phyloP scores from a whole-genome alignment of 2,888 invertebrate genomes.

The Ischnus inquisitorius region DNA sequence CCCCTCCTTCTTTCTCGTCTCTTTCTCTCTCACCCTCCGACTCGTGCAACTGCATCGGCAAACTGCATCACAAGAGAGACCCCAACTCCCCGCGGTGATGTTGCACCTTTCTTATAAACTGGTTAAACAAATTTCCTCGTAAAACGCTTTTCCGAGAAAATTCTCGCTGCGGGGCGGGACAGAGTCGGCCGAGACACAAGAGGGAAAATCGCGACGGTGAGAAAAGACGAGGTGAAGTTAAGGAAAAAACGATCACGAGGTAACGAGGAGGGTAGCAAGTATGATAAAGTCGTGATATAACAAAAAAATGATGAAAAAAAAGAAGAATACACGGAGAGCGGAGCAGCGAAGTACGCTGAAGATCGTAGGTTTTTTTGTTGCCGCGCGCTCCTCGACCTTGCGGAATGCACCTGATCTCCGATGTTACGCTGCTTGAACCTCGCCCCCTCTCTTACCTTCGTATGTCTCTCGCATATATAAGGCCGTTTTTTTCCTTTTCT shows the following conservation, averaged over 20 bases:
- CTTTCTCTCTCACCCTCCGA: too few species aligned
- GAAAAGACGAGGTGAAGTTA: constrained; percentile 9
- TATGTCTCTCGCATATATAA: constrained; percentile 8
- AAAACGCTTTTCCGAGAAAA: constrained; percentile 79
- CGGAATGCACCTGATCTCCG: constrained; percentile 48
- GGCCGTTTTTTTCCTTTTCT: not conserved
- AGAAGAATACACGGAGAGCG: too few species aligned
- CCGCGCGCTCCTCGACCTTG: constrained; percentile 14
- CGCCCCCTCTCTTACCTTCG: not conserved
- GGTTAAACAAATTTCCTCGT: constrained; percentile 82
- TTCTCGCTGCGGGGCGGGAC: constrained; percentile 26
- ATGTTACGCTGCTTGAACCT: constrained; percentile 48
- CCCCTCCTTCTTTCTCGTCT: not conserved
- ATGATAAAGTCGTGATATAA: not conserved
- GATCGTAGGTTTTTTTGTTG: constrained; percentile 24
- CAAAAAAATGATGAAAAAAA: constrained; percentile 14
- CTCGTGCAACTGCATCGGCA: constrained; percentile 44
- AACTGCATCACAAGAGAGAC: constrained; percentile 55
- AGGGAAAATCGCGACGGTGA: not conserved
- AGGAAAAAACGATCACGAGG: constrained; percentile 29
- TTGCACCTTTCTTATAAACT: constrained; percentile 78
- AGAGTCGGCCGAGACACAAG: constrained; percentile 2
- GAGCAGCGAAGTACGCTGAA: constrained; percentile 2
- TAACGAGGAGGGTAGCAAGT: constrained; percentile 21
- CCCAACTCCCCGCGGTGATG: constrained; percentile 61